Conservation (phyloP, 2,797 vertebrate genomes). For the Cyclura pinguis region DNA sequence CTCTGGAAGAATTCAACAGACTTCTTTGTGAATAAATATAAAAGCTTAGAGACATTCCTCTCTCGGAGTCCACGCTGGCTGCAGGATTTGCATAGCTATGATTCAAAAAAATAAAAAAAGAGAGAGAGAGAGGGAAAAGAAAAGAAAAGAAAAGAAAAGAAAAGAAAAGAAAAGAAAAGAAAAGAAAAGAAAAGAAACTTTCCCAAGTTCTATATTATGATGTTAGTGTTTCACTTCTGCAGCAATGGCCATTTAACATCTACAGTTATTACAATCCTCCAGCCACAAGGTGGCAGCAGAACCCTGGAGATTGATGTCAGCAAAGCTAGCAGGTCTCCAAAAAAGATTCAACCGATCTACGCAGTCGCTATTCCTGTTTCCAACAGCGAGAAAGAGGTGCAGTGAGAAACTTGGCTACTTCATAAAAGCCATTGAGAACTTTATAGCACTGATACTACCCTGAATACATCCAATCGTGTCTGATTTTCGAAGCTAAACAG, state of each 20-base stretch:
- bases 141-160: too few relatives aligned
- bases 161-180: too few relatives aligned
- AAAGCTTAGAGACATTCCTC: neutral
- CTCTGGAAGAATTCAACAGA: neutral
- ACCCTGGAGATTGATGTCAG: conserved; percentile 23
- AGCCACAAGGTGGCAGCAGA: conserved; percentile 65
- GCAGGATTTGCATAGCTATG: neutral
- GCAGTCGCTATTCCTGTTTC: neutral
- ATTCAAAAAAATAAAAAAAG: neutral
- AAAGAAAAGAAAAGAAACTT: too few relatives aligned
- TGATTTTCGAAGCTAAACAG: too few relatives aligned
- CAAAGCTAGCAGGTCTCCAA: neutral
- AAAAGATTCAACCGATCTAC: accelerated
- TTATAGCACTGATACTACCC: conserved; percentile 16
- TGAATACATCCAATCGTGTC: too few relatives aligned
- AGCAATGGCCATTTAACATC: neutral
- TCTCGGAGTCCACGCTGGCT: neutral
- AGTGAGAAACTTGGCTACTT: conserved; percentile 18
- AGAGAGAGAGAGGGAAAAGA: too few relatives aligned
- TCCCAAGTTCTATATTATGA: too few relatives aligned
- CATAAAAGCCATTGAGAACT: conserved; percentile 49
- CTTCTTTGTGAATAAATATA: neutral
- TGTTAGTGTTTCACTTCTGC: too few relatives aligned
- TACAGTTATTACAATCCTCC: conserved; percentile 48
- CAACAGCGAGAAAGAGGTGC: conserved; percentile 27